phyloP scores from a whole-genome alignment of 2,888 invertebrate species.

The Lamproptera curius region DNA sequence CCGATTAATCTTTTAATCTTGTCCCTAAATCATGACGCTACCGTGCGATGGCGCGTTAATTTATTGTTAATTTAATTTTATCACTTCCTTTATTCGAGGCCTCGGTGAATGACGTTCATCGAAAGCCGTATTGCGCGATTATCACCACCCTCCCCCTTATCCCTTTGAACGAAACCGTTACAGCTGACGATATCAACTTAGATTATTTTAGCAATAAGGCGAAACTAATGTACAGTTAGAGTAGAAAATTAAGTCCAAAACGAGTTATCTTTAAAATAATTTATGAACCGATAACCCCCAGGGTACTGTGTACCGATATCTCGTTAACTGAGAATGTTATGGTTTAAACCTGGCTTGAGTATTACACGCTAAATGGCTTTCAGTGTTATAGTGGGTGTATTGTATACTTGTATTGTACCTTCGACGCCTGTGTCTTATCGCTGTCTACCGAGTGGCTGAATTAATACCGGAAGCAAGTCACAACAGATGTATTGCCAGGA shows the following conservation, averaged over 20 bases:
- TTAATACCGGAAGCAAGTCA: conserved; percentile 58
- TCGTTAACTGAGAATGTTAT: conserved; percentile 54
- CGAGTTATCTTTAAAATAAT: conserved; percentile 66
- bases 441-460: conserved; percentile 44
- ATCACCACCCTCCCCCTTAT: conserved; percentile 35
- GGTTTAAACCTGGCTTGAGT: conserved; percentile 63
- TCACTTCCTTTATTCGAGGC: conserved; percentile 47
- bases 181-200: conserved; percentile 72
- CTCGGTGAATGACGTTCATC: too few relatives aligned
- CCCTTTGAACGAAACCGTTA: conserved; percentile 40
- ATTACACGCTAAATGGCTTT: conserved; percentile 60
- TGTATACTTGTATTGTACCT: conserved; percentile 50
- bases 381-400: conserved; percentile 65
- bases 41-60: conserved; percentile 62
- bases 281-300: conserved; percentile 66
- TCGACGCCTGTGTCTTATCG: conserved; percentile 41
- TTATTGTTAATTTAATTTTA: conserved; percentile 49
- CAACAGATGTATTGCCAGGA: conserved; percentile 79
- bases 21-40: conserved; percentile 64
- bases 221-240: conserved; percentile 80
- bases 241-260: conserved; percentile 78
- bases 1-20: conserved; percentile 33
- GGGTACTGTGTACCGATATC: conserved; percentile 65
- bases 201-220: conserved; percentile 79
- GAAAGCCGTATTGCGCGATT: conserved; percentile 69